phyloP scores from a whole-genome alignment of 2,888 invertebrate species.

The Stegana nigrithorax region DNA sequence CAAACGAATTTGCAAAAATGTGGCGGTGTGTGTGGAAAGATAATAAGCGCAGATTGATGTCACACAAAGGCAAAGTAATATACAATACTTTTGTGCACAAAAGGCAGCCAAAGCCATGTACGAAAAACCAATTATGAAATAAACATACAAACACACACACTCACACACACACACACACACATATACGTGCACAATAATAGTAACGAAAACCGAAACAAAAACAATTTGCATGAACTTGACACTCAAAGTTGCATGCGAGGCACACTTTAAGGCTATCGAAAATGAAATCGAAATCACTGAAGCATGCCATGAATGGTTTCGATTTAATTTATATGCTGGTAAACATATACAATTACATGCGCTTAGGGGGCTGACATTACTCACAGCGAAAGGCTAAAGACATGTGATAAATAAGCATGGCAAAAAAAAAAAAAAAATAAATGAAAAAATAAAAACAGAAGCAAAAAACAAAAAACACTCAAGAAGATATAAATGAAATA shows the following conservation, averaged over 20 bases:
- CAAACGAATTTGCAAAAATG: no score
- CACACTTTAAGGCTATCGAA: background rate
- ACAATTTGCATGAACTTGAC: background rate
- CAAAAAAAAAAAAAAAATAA: no score
- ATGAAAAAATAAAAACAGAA: no score
- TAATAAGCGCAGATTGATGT: background rate
- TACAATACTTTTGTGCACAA: no score
- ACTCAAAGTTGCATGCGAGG: slow-evolving; percentile 1
- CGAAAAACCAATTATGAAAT: slow-evolving; percentile 8
- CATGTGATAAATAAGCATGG: no score
- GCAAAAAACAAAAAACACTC: no score
- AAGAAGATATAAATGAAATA: no score
- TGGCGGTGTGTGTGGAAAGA: background rate
- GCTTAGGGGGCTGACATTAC: no score
- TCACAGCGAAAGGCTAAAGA: no score
- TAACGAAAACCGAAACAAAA: background rate
- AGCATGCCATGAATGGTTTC: background rate
- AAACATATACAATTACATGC: background rate
- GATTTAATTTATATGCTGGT: background rate
- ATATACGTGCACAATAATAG: background rate
- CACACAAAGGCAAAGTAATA: background rate
- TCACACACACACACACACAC: background rate
- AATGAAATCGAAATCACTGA: slow-evolving; percentile 3
- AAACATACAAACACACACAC: no score
- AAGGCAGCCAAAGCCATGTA: no score